Evolutionary conservation across 2,888 invertebrate species (phyloP).

Genomic region (Globia sparganii): DNA sequence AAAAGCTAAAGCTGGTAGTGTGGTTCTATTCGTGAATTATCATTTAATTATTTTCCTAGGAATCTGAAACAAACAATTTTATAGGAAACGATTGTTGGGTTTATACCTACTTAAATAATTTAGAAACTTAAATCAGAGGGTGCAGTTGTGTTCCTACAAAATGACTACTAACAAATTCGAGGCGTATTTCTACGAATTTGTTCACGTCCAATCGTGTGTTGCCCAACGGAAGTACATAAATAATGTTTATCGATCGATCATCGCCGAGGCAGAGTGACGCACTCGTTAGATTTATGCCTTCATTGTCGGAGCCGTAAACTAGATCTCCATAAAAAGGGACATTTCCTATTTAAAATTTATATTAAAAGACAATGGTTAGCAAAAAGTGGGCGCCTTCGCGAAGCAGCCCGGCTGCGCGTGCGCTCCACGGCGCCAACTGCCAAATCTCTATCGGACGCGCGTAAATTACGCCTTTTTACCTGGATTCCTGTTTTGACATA

Average conservation of each 20-base stretch:
- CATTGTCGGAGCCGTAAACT: constrained; percentile 90
- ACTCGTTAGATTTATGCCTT: constrained; percentile 89
- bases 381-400: constrained; percentile 89
- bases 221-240: constrained; percentile 88
- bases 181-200: constrained; percentile 78
- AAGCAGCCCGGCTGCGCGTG: constrained; percentile 76
- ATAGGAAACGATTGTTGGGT: constrained; percentile 39
- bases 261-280: constrained; percentile 85
- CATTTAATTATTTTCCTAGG: constrained; percentile 44
- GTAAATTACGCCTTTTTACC: constrained; percentile 91
- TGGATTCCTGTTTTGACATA: constrained; percentile 91
- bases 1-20: constrained; percentile 25
- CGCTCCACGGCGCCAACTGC: constrained; percentile 88
- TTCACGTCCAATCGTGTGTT: constrained; percentile 79
- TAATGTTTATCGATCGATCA: constrained; percentile 90
- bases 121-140: constrained; percentile 46
- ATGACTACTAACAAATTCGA: constrained; percentile 63
- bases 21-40: constrained; percentile 43
- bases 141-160: constrained; percentile 50
- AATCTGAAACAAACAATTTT: constrained; percentile 26
- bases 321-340: constrained; percentile 90
- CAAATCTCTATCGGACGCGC: constrained; percentile 90
- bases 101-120: constrained; percentile 60
- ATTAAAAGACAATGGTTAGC: constrained; percentile 90
- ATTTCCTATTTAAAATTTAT: constrained; percentile 91